Evolutionary conservation across 2,113 vertebrate species (phyloP).

Genomic region (Tricholaema leucomelas): DNA sequence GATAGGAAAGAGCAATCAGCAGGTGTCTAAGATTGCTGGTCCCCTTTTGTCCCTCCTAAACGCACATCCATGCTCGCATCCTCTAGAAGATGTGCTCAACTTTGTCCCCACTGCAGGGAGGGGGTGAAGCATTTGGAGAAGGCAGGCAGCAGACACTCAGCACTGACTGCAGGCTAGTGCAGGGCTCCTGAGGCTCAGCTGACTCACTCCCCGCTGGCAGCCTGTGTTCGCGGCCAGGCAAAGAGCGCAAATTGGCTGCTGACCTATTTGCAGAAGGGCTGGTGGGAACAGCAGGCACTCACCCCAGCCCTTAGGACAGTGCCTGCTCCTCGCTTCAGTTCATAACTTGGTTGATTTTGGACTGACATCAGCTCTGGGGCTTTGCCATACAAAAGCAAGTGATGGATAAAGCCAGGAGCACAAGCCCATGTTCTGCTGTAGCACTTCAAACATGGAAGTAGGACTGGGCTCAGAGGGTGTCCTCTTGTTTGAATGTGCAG

Average conservation of each 20-base stretch:
- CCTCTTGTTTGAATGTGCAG: neutral
- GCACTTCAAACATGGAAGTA: neutral
- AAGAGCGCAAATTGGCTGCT: neutral
- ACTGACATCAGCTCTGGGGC: rapidly evolving
- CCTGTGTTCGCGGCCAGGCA: rapidly evolving
- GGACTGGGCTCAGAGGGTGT: neutral
- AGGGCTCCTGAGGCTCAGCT: neutral
- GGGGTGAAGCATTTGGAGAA: neutral
- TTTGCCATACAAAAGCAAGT: neutral
- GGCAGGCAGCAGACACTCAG: neutral
- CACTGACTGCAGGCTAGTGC: neutral
- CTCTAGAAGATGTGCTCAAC: rapidly evolving
- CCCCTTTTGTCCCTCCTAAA: neutral
- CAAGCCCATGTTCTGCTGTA: neutral
- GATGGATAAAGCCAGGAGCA: neutral
- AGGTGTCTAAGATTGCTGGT: neutral
- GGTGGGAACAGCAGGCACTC: neutral
- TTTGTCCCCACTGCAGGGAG: neutral
- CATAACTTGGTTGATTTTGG: neutral
- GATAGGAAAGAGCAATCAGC: neutral
- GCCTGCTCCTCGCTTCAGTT: neutral
- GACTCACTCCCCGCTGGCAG: neutral
- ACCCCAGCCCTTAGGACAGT: neutral
- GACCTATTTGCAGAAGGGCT: neutral
- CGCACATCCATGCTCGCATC: rapidly evolving